Percentiles rank a stretch among this genome's conserved stretches.
Conservation (phyloP, 2,888 invertebrate species). For the Poecilus cupreus region DNA sequence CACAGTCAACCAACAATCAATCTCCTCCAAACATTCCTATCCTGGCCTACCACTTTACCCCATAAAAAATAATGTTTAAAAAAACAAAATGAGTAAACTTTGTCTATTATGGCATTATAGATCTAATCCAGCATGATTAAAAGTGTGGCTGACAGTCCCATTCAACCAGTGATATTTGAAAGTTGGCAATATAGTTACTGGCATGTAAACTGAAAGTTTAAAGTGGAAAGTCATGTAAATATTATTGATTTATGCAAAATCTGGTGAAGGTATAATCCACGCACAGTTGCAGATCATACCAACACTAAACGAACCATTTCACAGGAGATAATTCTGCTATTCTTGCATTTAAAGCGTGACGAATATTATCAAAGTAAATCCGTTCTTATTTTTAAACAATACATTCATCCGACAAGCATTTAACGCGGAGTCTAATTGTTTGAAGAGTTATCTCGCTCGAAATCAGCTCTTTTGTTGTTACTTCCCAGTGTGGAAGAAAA, state of each 20-base stretch:
- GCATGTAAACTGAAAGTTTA: constrained; percentile 35
- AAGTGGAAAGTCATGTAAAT: constrained; percentile 48
- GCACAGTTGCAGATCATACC: neutral
- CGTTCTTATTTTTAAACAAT: constrained; percentile 41
- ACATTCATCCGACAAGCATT: constrained; percentile 20
- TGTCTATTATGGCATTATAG: neutral
- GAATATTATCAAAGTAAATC: neutral
- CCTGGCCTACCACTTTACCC: no score
- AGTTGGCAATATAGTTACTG: constrained; percentile 16
- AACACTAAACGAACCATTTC: neutral
- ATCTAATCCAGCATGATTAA: neutral
- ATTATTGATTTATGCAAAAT: constrained; percentile 44
- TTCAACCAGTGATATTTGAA: neutral
- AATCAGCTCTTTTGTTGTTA: neutral
- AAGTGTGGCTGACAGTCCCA: neutral
- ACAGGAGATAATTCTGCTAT: neutral
- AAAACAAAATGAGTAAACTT: neutral
- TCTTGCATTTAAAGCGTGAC: neutral
- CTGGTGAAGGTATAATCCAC: constrained; percentile 5
- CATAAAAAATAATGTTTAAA: neutral
- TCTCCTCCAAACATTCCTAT: no score
- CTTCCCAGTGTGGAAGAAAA: neutral
- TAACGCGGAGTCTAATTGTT: constrained; percentile 29
- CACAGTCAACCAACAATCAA: no score
- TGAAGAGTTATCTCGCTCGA: neutral